These are phyloP conservation scores for Gryllus bimaculatus DNA, from an alignment of 1,140 invertebrate genomes.

Conservation along the genomic window DNA sequence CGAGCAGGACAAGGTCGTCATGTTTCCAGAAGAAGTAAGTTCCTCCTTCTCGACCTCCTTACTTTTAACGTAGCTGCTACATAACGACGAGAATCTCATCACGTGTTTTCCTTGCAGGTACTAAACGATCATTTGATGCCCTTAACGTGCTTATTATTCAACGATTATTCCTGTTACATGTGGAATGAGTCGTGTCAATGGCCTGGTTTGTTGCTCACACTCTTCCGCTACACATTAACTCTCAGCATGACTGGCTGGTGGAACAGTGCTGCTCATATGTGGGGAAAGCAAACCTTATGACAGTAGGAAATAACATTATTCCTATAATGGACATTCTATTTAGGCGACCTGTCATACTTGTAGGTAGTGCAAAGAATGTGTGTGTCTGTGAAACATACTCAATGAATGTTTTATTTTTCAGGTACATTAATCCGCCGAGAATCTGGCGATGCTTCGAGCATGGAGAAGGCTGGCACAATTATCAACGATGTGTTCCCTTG, in stretches of 20 bases:
- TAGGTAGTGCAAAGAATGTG: neutral
- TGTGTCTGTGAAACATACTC: neutral
- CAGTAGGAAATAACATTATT: slow-evolving; percentile 41
- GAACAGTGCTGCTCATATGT: slow-evolving; percentile 89
- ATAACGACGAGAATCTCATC: neutral
- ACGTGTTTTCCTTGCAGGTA: slow-evolving; percentile 45
- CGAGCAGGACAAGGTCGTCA: slow-evolving; percentile 68
- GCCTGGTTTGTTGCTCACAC: slow-evolving; percentile 71
- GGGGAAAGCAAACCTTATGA: slow-evolving; percentile 88
- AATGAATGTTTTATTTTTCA: neutral
- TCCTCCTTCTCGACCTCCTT: neutral
- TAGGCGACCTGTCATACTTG: too few species aligned
- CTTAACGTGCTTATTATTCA: slow-evolving; percentile 73
- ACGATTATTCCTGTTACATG: slow-evolving; percentile 68
- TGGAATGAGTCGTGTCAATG: slow-evolving; percentile 74
- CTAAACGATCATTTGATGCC: slow-evolving; percentile 75
- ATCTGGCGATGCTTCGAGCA: slow-evolving; percentile 57
- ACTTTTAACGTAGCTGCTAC: neutral
- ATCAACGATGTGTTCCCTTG: slow-evolving; percentile 93
- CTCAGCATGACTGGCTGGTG: slow-evolving; percentile 95
- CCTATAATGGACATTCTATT: too few species aligned
- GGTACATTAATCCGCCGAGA: slow-evolving; percentile 65
- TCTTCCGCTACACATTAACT: slow-evolving; percentile 78
- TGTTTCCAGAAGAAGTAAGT: slow-evolving; percentile 78
- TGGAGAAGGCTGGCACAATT: slow-evolving; percentile 93